phyloP scores from a whole-genome alignment of 2,888 invertebrate genomes.

The Euzetes globulus region DNA sequence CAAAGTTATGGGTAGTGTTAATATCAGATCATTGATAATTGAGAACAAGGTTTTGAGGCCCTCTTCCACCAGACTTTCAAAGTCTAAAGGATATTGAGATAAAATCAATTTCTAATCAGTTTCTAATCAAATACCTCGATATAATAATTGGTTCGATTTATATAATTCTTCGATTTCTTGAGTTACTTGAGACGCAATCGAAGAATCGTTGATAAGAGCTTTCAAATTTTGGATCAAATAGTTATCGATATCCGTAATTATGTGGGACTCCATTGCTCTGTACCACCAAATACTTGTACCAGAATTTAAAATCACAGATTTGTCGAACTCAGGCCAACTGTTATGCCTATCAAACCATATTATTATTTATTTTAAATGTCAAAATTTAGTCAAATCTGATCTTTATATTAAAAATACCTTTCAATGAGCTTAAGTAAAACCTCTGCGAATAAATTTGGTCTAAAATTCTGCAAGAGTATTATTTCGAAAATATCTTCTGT shows the following conservation, averaged over 20 bases:
- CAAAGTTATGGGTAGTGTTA: slow-evolving; percentile 10
- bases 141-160: not conserved
- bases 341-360: not conserved
- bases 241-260: not conserved
- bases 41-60: not conserved
- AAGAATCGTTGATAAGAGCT: not conserved
- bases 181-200: not conserved
- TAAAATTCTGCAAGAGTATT: slow-evolving; percentile 15
- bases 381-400: no score
- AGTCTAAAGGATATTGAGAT: not conserved
- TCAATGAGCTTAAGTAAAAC: slow-evolving; percentile 3
- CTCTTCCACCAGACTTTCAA: not conserved
- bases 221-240: not conserved
- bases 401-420: not conserved
- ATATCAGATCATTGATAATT: not conserved
- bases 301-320: not conserved
- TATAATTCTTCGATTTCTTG: slow-evolving; percentile 1
- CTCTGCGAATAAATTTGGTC: not conserved
- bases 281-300: not conserved
- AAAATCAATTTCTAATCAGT: not conserved
- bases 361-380: not conserved
- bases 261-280: not conserved
- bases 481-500: slow-evolving; percentile 8
- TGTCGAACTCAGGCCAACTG: slow-evolving; percentile 15
- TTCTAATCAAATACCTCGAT: not conserved